Conservation (phyloP, 1,140 invertebrate genomes). For the Drosophila pectinifera region DNA sequence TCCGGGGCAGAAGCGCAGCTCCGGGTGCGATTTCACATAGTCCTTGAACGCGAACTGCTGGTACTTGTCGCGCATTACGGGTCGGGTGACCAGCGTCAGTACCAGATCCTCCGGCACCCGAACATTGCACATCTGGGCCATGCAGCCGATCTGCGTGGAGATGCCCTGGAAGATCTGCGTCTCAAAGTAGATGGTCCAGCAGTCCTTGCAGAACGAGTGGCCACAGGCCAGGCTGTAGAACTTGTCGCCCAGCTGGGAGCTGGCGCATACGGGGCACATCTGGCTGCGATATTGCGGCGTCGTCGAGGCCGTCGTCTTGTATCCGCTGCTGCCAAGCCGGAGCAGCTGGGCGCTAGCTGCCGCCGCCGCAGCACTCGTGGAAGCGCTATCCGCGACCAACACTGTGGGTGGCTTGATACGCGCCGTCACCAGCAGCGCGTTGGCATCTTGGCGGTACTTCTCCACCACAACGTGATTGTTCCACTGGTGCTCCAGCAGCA, state of each 20-base stretch:
- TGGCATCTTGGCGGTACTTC: conserved; percentile 92
- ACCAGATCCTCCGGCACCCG: conserved; percentile 98
- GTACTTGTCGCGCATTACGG: conserved; percentile 94
- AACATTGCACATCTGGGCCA: conserved; percentile 97
- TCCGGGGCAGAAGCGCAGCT: conserved; percentile 97
- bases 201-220: conserved; percentile 97
- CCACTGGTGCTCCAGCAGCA: conserved; percentile 95
- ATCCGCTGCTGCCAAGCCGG: conserved; percentile 55
- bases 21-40: conserved; percentile 96
- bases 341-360: conserved; percentile 54
- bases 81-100: conserved; percentile 92
- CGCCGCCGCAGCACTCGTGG: conserved; percentile 62
- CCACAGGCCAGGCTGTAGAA: conserved; percentile 94
- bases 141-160: conserved; percentile 95
- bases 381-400: conserved; percentile 30
- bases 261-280: conserved; percentile 87
- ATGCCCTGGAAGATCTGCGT: conserved; percentile 94
- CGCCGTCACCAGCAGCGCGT: conserved; percentile 91
- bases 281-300: conserved; percentile 60
- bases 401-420: conserved; percentile 90
- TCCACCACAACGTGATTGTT: conserved; percentile 91
- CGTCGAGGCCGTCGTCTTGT: conserved; percentile 51
- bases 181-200: conserved; percentile 98
- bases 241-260: conserved; percentile 87
- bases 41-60: conserved; percentile 98